phyloP scores from a whole-genome alignment of 2,888 invertebrate species.

The Linyphia triangularis region DNA sequence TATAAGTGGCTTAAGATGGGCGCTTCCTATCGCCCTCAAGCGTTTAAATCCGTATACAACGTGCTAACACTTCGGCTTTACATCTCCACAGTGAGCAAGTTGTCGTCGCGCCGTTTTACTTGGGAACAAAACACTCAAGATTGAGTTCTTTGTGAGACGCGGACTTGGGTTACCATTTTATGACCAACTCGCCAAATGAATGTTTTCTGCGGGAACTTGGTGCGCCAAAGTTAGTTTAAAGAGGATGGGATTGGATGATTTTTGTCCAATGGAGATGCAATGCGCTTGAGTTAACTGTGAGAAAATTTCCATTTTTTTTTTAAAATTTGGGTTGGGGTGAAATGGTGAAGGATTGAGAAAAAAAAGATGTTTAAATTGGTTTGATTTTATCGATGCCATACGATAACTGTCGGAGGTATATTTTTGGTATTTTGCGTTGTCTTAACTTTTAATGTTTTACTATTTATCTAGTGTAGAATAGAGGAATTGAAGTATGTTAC shows the following conservation, averaged over 20 bases:
- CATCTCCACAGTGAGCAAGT: background rate
- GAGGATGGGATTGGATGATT: background rate
- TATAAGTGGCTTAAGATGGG: background rate
- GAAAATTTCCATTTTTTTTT: background rate
- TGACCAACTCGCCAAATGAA: constrained; percentile 24
- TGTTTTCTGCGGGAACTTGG: too few species aligned
- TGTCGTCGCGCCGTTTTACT: constrained; percentile 28
- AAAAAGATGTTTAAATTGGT: too few species aligned
- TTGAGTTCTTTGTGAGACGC: background rate
- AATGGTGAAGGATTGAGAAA: too few species aligned
- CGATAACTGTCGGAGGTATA: too few species aligned
- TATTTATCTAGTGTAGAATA: too few species aligned
- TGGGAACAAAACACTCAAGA: constrained; percentile 39
- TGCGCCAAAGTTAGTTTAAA: background rate
- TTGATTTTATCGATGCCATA: too few species aligned
- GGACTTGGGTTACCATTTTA: constrained; percentile 31
- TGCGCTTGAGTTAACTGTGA: background rate
- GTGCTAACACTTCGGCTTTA: constrained; percentile 4
- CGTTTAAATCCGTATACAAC: constrained; percentile 15
- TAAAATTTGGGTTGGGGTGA: too few species aligned
- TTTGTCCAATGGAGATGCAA: background rate
- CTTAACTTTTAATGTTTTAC: too few species aligned
- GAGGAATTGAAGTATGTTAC: too few species aligned
- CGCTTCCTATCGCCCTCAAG: background rate
- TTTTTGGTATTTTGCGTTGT: too few species aligned